Evolutionary conservation across 1,140 invertebrate genomes (phyloP), one percentile per base, ranked within the genome.

Genomic region (Micrasema minimum): DNA sequence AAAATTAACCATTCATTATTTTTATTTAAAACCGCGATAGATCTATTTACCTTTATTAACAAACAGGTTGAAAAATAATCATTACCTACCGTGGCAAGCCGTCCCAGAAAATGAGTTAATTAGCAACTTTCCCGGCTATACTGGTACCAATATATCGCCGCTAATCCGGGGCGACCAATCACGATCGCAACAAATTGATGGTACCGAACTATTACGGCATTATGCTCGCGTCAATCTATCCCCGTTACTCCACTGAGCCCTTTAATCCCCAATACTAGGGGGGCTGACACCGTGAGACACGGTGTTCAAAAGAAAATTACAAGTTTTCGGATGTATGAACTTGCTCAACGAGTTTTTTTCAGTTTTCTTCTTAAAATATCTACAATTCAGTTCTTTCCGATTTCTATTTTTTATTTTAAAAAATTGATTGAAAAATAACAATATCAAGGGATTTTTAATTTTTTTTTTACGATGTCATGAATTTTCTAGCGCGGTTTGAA

Each of bases 101-200:
- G 38, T 23, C 35, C 37, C 18, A 35, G 10, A 16, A 38, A 41
- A 20, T 16, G 41, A 46, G 12, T 46, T 65, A 65, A 65, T 65
- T 65, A 65, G 41, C 14, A 48, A 41, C 55, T 38, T 59, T 59
- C 16, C 55, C 18, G 35, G 55, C 55, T 11, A 10, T 6, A 22
- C 38, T 41, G 9, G 57, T 14, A 37, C 41, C 61, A 38, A 57
- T 67, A 67, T 55, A 67, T 55, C 51, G 51, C 64, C n/a, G 20
- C 43, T 64, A 69, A 69, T 69, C 55, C 57, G 16, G 23, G 20
- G 45, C 45, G 16, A 69, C 57, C 57, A 57, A 66, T 50, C 51
- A 46, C 61, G 57, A 62, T 46, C 43, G 35, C 37, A 71, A 71
- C 48, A 65, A 65, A 71, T 71, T 66, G 61, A 57, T 50, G 51